A percentile compares a stretch with the other conserved stretches of the same genome.
Evolutionary conservation across 35 echinoderm and acorn worm species (phyloP).

Genomic region (Amphiura filiformis): DNA sequence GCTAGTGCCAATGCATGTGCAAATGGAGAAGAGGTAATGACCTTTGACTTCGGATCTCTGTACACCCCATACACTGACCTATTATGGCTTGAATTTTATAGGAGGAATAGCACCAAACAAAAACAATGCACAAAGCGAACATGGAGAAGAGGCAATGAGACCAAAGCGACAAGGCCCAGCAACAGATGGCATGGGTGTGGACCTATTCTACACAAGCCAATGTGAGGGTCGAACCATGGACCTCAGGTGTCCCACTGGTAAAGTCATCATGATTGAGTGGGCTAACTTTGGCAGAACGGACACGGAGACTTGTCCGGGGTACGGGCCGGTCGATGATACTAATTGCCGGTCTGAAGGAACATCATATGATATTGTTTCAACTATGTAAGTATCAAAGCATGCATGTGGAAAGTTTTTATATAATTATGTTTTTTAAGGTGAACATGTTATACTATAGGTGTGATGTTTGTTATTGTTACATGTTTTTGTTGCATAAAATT

Average conservation of each 20-base stretch:
- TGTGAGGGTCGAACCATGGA: constrained; percentile 84
- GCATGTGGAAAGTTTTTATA: too few species aligned
- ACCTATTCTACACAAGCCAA: constrained; percentile 64
- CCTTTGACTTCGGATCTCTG: too few species aligned
- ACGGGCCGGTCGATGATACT: constrained; percentile 25
- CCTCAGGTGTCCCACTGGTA: constrained; percentile 37
- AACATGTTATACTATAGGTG: neutral
- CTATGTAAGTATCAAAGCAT: constrained; percentile 54
- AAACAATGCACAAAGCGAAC: neutral
- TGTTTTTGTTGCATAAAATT: constrained; percentile 19
- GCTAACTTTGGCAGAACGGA: constrained; percentile 87
- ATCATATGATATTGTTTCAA: constrained; percentile 57
- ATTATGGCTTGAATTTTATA: too few species aligned
- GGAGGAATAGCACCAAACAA: neutral
- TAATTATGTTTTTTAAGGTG: neutral
- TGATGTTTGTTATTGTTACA: neutral
- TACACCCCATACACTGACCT: too few species aligned
- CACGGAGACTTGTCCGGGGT: constrained; percentile 36
- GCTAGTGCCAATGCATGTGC: too few species aligned
- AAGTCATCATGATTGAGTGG: constrained; percentile 29
- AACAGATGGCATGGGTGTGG: neutral
- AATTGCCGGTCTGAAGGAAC: constrained; percentile 14
- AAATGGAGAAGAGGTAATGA: too few species aligned
- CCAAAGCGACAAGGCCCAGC: neutral
- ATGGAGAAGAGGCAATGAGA: neutral